Conservation (phyloP, 2,113 vertebrate species). For the Collichthys lucidus region DNA sequence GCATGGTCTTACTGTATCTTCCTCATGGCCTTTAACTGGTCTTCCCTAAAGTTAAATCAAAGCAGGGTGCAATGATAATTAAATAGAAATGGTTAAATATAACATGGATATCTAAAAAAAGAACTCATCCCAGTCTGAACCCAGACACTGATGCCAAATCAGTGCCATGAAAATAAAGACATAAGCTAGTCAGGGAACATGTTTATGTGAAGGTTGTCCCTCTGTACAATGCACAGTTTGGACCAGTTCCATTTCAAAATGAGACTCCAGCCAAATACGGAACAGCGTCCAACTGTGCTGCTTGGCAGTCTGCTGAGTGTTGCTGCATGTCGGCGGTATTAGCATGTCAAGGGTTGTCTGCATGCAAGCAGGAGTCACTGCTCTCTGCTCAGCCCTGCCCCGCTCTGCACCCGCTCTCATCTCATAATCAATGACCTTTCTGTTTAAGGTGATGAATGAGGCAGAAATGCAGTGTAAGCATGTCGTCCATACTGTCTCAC, state of each 20-base stretch:
- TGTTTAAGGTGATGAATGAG: slow-evolving; percentile 79
- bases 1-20: background rate
- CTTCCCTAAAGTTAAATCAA: background rate
- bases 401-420: slow-evolving; percentile 54
- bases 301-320: slow-evolving; percentile 41
- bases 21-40: background rate
- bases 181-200: background rate
- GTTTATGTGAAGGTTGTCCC: slow-evolving; percentile 16
- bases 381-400: slow-evolving; percentile 47
- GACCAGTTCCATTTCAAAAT: slow-evolving; percentile 32
- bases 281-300: slow-evolving; percentile 30
- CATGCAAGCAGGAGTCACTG: slow-evolving; percentile 57
- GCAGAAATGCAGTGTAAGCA: slow-evolving; percentile 76
- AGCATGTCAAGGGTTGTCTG: slow-evolving; percentile 64
- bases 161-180: background rate
- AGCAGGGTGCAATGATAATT: background rate
- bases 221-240: slow-evolving; percentile 34
- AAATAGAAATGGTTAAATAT: background rate
- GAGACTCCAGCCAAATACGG: slow-evolving; percentile 5
- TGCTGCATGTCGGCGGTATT: slow-evolving; percentile 56
- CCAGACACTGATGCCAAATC: background rate
- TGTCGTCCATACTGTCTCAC: slow-evolving; percentile 43
- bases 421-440: slow-evolving; percentile 81
- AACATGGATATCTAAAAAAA: background rate
- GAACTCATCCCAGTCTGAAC: background rate